Conservation (phyloP, 2,888 invertebrate genomes). For the Ennomos fuscantarius region DNA sequence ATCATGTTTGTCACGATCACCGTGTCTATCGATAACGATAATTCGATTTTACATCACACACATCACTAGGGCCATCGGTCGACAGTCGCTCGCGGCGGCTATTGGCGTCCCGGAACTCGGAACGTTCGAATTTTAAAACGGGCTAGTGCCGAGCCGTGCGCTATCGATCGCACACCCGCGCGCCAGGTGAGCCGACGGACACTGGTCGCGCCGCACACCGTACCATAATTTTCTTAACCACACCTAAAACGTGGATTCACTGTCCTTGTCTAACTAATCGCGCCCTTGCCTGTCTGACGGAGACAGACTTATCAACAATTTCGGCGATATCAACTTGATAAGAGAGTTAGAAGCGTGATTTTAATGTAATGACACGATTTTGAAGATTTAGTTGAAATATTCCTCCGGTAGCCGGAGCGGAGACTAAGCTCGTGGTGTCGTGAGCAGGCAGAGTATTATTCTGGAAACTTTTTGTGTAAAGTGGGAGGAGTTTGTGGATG, state of each 20-base stretch:
- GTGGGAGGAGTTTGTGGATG: constrained; percentile 79
- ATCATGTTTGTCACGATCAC: constrained; percentile 85
- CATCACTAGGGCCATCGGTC: constrained; percentile 64
- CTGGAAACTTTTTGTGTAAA: constrained; percentile 66
- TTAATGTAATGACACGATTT: constrained; percentile 53
- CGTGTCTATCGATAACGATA: constrained; percentile 66
- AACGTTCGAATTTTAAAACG: constrained; percentile 56
- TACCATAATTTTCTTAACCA: constrained; percentile 68
- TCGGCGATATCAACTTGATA: constrained; percentile 64
- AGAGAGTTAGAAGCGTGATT: constrained; percentile 61
- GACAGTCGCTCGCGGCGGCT: constrained; percentile 44
- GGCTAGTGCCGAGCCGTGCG: constrained; percentile 55
- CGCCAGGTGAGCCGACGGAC: constrained; percentile 71
- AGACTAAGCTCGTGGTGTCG: constrained; percentile 63
- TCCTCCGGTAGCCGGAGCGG: constrained; percentile 55
- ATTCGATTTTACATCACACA: constrained; percentile 68
- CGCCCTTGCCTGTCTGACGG: constrained; percentile 44
- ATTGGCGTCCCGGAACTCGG: constrained; percentile 58
- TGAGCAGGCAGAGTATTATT: constrained; percentile 60
- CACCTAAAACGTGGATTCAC: constrained; percentile 65
- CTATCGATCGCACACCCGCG: constrained; percentile 71
- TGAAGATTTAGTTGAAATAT: constrained; percentile 51
- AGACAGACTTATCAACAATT: constrained; percentile 60
- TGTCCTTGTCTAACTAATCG: constrained; percentile 61
- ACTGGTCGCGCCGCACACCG: constrained; percentile 65